phyloP scores from a whole-genome alignment of 2,113 vertebrate species.

The Lepisosteus osseus region DNA sequence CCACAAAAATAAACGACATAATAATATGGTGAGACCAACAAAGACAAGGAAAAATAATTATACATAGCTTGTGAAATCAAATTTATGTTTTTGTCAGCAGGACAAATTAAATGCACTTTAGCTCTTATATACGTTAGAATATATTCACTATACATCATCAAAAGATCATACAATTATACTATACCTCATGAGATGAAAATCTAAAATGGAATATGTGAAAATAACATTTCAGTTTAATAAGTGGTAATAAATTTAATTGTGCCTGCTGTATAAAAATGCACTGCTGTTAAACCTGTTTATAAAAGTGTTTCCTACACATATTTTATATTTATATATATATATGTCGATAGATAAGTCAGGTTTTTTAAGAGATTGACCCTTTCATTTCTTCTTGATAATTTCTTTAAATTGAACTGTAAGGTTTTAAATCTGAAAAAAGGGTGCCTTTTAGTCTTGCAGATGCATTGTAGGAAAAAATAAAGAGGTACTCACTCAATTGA shows the following conservation, averaged over 20 bases:
- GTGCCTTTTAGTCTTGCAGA: no score
- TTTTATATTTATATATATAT: background rate
- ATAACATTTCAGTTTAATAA: background rate
- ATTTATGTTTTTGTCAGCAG: background rate
- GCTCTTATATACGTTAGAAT: background rate
- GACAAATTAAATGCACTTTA: constrained; percentile 32
- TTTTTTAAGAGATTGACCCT: background rate
- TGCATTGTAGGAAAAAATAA: no score
- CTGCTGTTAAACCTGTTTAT: background rate
- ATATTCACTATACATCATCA: background rate
- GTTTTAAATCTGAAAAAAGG: no score
- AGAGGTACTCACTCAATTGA: no score
- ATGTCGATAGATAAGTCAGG: background rate
- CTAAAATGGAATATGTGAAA: background rate
- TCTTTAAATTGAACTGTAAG: background rate
- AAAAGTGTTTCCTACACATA: background rate
- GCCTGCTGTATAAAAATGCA: background rate
- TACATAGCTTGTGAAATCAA: no score
- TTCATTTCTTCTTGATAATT: background rate
- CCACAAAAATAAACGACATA: background rate
- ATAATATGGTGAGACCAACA: background rate
- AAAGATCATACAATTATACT: background rate
- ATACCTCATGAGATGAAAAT: background rate
- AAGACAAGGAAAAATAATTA: background rate
- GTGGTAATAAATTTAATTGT: background rate